Base-by-base conservation (phyloP, 2,113 vertebrate species). In the Epinephelus moara region DNA sequence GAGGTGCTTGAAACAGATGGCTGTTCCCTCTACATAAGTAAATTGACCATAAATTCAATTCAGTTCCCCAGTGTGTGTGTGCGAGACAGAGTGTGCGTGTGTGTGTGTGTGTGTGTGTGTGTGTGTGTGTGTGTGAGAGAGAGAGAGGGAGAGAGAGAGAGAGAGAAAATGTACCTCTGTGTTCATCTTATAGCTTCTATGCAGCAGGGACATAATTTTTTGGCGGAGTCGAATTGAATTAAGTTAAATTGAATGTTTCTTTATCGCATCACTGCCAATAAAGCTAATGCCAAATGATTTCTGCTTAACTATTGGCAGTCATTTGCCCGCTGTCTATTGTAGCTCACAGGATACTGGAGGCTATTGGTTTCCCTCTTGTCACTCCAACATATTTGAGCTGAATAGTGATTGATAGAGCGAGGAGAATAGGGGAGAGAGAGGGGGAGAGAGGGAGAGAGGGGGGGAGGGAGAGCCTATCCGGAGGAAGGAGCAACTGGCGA, bases 41-140 rank as follows among this genome's bases (percentile, higher is more conserved):
- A 91, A 94, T 89, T 91, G 91, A 77, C 70, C 70, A 92, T 94
- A 89, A 90, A 94, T 93, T 86, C 27, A 85, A 87, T 92, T 89
- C 49, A 85, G 21, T 76, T 70, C 78, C 59, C 66, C 19, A 12
- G n/a, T n/a, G n/a, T 37, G 45, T 66, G 63, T 77, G 52, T 69
- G 59, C 62, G 37, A 71, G 42, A 53, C 30, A 67, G 47, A 53
- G 42, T 63, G 49, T n/a, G 59, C 30, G 47, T 45, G 47, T 23
- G 37, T 33, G 42, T 68, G 40, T 15, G n/a, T 57, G 66, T 62
- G 59, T 52, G 70, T 30, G 66, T 78, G 45, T 60, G 45, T 33
- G 53, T 42, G 49, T 62, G 60, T 78, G 55, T 67, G 59, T 66
- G 52, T 71, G 37, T 62, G 27, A 27, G 27, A 27, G 27, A 27